Percentiles rank a stretch among this genome's conserved stretches.
phyloP scores from a whole-genome alignment of 2,888 invertebrate species.

The Stenodema calcarata region DNA sequence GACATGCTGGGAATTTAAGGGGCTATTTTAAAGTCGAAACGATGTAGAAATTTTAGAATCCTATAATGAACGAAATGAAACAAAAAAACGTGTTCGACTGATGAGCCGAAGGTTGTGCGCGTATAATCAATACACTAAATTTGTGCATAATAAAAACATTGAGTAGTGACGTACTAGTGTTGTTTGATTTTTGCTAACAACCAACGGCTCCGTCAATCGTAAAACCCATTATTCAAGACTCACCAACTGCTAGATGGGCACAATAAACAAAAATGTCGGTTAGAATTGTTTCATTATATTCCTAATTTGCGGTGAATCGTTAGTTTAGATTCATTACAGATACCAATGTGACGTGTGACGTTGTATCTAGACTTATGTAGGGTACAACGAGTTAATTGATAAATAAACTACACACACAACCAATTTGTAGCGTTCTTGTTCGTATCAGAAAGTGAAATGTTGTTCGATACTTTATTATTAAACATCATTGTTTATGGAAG shows the following conservation, averaged over 20 bases:
- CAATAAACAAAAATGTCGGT: background rate
- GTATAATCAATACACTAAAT: background rate
- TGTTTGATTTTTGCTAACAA: background rate
- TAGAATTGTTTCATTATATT: background rate
- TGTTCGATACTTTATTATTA: no score
- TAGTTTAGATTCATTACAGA: no score
- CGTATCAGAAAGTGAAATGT: no score
- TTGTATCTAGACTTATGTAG: no score
- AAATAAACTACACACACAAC: no score
- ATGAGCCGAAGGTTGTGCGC: background rate
- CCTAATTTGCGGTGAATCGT: background rate
- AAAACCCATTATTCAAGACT: background rate
- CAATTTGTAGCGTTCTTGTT: no score
- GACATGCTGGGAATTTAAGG: background rate
- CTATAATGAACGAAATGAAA: background rate
- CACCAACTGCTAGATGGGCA: slow-evolving; percentile 31
- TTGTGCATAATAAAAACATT: no score
- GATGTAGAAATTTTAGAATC: no score
- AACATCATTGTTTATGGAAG: no score
- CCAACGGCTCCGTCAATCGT: background rate
- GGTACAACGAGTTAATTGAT: no score
- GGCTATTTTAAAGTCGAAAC: background rate
- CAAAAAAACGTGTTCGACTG: background rate
- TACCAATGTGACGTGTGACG: no score
- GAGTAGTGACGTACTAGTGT: no score